Evolutionary conservation across 2,113 vertebrate species (phyloP).

Genomic region (Protobothrops flavoviridis): DNA sequence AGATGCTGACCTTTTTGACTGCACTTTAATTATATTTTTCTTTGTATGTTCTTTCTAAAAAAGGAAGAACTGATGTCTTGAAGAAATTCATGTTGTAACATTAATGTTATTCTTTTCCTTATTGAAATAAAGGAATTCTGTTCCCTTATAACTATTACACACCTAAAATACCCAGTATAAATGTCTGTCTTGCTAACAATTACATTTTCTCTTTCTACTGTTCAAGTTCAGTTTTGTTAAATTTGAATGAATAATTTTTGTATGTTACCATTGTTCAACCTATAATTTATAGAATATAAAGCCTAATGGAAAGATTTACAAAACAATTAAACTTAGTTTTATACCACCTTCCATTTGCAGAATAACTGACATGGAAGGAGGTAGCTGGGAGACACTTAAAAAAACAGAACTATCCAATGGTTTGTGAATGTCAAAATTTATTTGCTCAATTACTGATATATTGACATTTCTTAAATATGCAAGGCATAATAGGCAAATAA

Average conservation of each 20-base stretch:
- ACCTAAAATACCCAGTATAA: not conserved
- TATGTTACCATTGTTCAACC: not conserved
- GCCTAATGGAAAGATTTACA: not conserved
- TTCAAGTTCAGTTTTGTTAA: not conserved
- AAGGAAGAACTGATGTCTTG: not conserved
- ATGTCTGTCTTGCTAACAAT: not conserved
- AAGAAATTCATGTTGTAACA: not conserved
- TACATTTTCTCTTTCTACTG: not conserved
- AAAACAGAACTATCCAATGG: not conserved
- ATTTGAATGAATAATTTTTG: not conserved
- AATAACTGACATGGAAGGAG: not conserved
- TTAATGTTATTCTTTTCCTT: not conserved
- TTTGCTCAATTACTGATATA: slow-evolving; percentile 3
- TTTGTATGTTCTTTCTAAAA: not conserved
- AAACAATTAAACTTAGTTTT: not conserved
- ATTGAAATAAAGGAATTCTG: not conserved
- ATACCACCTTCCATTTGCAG: not conserved
- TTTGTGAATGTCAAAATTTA: not conserved
- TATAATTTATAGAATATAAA: not conserved
- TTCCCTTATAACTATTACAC: not conserved
- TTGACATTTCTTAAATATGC: slow-evolving; percentile 12
- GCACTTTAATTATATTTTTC: not conserved
- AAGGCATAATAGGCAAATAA: not conserved
- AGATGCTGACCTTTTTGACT: not conserved
- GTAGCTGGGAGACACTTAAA: too few relatives aligned